phyloP scores from a whole-genome alignment of 2,797 vertebrate species.

The Macrochelys suwanniensis region DNA sequence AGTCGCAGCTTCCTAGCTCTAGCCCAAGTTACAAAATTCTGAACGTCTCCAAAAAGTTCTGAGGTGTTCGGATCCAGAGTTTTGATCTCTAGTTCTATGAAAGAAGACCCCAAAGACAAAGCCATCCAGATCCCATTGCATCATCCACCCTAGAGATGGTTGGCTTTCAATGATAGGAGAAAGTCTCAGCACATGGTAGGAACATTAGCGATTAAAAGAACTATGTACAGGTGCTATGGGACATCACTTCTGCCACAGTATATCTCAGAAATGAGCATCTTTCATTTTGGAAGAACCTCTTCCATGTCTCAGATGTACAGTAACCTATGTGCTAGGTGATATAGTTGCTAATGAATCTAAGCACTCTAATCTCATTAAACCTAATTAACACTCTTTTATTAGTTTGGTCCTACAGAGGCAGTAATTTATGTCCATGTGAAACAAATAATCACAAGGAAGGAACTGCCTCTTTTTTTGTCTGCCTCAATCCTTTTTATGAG shows the following conservation, averaged over 20 bases:
- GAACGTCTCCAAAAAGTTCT: background rate
- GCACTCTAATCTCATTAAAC: background rate
- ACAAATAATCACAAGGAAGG: conserved; percentile 41
- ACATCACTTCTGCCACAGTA: background rate
- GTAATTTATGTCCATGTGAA: conserved; percentile 51
- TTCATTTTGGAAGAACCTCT: background rate
- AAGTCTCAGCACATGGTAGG: background rate
- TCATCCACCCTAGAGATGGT: background rate
- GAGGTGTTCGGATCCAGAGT: background rate
- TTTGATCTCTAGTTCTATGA: background rate
- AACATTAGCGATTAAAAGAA: background rate
- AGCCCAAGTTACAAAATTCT: background rate
- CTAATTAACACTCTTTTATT: conserved; percentile 69
- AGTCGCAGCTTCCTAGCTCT: background rate
- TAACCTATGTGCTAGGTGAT: background rate
- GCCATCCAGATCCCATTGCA: background rate
- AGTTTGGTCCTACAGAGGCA: conserved; percentile 68
- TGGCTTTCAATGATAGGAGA: background rate
- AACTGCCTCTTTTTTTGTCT: background rate
- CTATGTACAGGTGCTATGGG: fast-evolving
- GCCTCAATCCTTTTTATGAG: conserved; percentile 1
- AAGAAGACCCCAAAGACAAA: background rate
- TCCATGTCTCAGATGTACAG: background rate
- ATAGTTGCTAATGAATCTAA: background rate
- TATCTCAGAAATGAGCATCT: background rate